Percentiles rank a stretch among this genome's conserved stretches.
These are phyloP conservation scores for Selene dorsalis DNA, from an alignment of 2,797 vertebrate species.

Conservation along the genomic window DNA sequence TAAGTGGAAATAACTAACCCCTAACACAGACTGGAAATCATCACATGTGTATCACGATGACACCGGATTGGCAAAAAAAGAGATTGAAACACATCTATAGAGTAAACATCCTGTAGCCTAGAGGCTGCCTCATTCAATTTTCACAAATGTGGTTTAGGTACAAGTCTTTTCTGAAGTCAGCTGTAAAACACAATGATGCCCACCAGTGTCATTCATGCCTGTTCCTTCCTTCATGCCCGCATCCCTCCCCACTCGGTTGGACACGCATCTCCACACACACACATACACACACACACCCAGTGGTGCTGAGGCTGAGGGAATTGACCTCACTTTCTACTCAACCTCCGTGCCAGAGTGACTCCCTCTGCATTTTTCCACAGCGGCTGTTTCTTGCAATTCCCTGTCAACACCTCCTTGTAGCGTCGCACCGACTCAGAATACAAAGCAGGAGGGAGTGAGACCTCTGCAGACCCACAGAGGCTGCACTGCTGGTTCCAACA, in stretches of 20 bases:
- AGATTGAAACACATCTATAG: not conserved
- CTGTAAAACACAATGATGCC: constrained; percentile 22
- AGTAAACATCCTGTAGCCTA: not conserved
- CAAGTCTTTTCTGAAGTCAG: constrained; percentile 2
- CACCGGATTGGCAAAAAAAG: not conserved
- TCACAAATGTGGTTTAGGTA: not conserved
- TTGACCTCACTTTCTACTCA: constrained; percentile 6
- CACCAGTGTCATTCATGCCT: constrained; percentile 20
- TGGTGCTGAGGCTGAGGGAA: not conserved
- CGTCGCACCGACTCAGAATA: constrained; percentile 40
- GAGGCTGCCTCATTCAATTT: constrained; percentile 3
- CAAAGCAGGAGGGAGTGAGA: constrained; percentile 39
- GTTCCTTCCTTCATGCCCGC: no score
- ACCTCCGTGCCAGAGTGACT: constrained; percentile 23
- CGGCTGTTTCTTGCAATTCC: constrained; percentile 49
- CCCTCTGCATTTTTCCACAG: constrained; percentile 38
- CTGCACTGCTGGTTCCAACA: not conserved
- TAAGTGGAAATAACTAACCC: not conserved
- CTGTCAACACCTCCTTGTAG: constrained; percentile 32
- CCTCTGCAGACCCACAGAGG: constrained; percentile 29
- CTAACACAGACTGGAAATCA: constrained; percentile 16
- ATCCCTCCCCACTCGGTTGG: not conserved
- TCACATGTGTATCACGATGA: not conserved
- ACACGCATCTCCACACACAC: not conserved
- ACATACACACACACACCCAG: no score